phyloP scores from a whole-genome alignment of 2,888 invertebrate species.

The Cyclophora punctaria region DNA sequence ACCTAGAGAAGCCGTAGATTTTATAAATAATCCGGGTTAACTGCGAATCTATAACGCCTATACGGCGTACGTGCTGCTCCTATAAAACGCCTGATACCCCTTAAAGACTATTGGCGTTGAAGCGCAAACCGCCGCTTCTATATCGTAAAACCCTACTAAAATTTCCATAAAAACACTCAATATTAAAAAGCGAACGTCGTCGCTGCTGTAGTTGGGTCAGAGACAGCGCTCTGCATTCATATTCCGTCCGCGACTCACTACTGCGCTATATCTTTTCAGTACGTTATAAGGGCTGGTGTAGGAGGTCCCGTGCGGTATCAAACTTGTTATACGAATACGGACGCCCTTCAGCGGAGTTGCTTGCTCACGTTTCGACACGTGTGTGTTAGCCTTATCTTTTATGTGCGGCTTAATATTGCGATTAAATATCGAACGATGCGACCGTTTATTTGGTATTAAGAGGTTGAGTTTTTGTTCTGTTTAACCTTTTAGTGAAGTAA shows the following conservation, averaged over 20 bases:
- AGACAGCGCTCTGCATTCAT: conserved; percentile 50
- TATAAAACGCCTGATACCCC: conserved; percentile 21
- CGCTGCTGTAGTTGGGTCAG: conserved; percentile 40
- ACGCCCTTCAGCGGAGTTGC: conserved; percentile 34
- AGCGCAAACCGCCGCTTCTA: conserved; percentile 29
- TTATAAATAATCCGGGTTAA: conserved; percentile 18
- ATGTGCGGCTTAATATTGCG: conserved; percentile 40
- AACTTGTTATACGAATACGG: conserved; percentile 63
- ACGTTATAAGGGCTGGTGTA: conserved; percentile 50
- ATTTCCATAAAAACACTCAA: conserved; percentile 53
- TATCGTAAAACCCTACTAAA: conserved; percentile 39
- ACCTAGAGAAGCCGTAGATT: conserved; percentile 6
- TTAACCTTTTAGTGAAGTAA: too few species aligned
- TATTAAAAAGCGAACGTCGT: conserved; percentile 54
- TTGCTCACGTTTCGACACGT: conserved; percentile 40
- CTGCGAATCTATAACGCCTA: conserved; percentile 11
- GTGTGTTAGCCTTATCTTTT: conserved; percentile 43
- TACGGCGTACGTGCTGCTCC: conserved; percentile 16
- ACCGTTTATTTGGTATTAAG: conserved; percentile 36
- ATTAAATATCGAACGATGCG: conserved; percentile 39
- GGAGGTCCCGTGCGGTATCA: conserved; percentile 38
- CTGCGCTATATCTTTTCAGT: conserved; percentile 61
- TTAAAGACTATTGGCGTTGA: conserved; percentile 30
- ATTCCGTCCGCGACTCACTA: conserved; percentile 47
- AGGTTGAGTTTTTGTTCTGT: conserved; percentile 1